Evolutionary conservation across 2,888 invertebrate species (phyloP).

Genomic region (Myathropa florea): DNA sequence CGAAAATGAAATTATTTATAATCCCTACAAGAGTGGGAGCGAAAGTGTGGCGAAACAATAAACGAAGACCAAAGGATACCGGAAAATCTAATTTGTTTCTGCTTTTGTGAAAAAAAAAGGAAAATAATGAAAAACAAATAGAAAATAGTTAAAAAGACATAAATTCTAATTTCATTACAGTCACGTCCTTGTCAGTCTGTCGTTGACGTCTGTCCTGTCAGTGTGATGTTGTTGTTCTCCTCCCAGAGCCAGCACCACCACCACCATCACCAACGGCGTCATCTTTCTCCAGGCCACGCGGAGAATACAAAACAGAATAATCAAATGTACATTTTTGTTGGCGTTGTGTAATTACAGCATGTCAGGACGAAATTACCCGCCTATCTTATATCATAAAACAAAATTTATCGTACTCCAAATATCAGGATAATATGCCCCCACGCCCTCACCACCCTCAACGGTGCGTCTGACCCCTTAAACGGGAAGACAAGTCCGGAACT

Average conservation of each 20-base stretch:
- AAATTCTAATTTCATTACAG: conserved; percentile 67
- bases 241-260: not conserved
- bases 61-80: conserved; percentile 11
- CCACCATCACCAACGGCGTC: not conserved
- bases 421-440: conserved; percentile 26
- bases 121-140: conserved; percentile 13
- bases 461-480: not conserved
- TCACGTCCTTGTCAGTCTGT: conserved; percentile 63
- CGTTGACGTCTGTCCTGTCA: conserved; percentile 51
- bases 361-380: conserved; percentile 66
- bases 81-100: conserved; percentile 31
- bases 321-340: conserved; percentile 51
- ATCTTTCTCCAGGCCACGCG: not conserved
- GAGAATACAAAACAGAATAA: conserved; percentile 60
- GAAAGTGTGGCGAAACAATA: conserved; percentile 1
- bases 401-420: conserved; percentile 52
- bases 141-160: conserved; percentile 61
- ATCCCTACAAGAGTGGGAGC: not conserved
- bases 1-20: not conserved
- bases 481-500: not conserved
- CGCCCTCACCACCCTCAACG: not conserved
- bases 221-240: conserved; percentile 16
- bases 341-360: conserved; percentile 62
- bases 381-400: conserved; percentile 68
- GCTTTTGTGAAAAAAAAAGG: not conserved